Percentiles rank a stretch among this genome's conserved stretches.
Conservation (phyloP, 1,140 invertebrate species). For the Meteorus sp. region DNA sequence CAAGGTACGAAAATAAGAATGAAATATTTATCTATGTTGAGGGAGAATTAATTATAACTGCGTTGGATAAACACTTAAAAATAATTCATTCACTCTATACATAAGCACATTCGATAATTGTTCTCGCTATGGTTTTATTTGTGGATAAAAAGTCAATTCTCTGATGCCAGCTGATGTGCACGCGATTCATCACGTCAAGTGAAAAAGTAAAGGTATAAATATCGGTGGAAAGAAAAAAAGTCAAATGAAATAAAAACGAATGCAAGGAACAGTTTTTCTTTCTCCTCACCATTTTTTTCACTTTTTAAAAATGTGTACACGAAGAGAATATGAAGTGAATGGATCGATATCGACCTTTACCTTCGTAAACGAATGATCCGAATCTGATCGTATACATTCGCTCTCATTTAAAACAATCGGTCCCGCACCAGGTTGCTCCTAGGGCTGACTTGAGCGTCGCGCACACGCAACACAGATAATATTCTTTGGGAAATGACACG, state of each 20-base stretch:
- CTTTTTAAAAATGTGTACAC: not conserved
- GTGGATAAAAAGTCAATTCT: conserved; percentile 18
- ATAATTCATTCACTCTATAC: too few species aligned
- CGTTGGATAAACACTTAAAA: too few species aligned
- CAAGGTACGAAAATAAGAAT: too few species aligned
- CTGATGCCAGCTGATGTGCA: conserved; percentile 12
- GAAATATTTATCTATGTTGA: too few species aligned
- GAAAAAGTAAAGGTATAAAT: not conserved
- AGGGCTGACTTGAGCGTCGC: conserved; percentile 27
- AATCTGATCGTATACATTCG: conserved; percentile 37
- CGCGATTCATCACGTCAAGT: conserved; percentile 23
- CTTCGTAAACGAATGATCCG: conserved; percentile 38
- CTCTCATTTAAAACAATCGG: conserved; percentile 58
- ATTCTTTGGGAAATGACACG: conserved; percentile 52
- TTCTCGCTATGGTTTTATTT: conserved; percentile 9
- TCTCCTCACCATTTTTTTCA: too few species aligned
- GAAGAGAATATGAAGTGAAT: not conserved
- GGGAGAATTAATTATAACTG: not conserved
- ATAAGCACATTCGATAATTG: conserved; percentile 16
- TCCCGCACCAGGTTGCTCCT: conserved; percentile 21
- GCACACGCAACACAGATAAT: conserved; percentile 51
- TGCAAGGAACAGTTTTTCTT: not conserved
- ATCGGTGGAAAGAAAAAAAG: conserved; percentile 4
- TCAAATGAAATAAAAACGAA: conserved; percentile 12
- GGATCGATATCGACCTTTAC: conserved; percentile 28